Conservation (phyloP, 1,140 invertebrate genomes). For the Tyrophagus putrescentiae region DNA sequence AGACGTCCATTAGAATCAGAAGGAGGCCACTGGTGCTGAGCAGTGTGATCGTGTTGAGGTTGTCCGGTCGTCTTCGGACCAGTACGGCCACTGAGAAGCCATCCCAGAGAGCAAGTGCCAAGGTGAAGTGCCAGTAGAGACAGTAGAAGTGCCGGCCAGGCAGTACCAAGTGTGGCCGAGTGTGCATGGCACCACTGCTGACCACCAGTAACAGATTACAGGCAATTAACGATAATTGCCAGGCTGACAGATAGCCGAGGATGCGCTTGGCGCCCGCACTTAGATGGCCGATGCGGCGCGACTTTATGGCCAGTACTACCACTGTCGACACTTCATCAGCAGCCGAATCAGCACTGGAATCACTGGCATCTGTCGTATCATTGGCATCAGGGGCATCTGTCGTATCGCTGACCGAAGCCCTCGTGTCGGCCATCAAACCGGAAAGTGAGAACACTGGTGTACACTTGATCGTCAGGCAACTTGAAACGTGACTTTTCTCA, state of each 20-base stretch:
- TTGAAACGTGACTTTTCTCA: too few species aligned
- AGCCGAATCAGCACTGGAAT: too few species aligned
- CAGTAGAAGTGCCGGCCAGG: background rate
- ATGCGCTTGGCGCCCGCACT: background rate
- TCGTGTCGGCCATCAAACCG: background rate
- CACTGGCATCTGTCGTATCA: too few species aligned
- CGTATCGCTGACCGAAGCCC: background rate
- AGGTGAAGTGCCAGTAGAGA: too few species aligned
- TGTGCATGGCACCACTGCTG: background rate
- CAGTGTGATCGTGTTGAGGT: background rate
- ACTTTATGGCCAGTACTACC: background rate
- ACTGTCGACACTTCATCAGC: too few species aligned
- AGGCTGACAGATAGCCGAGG: background rate
- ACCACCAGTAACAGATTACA: background rate
- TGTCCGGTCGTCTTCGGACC: background rate
- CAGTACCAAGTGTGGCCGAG: background rate
- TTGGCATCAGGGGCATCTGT: background rate
- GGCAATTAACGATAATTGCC: constrained; percentile 12
- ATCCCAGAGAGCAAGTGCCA: too few species aligned
- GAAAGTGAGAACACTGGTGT: too few species aligned
- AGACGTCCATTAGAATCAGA: background rate
- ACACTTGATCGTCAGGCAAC: too few species aligned
- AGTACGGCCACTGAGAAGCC: too few species aligned
- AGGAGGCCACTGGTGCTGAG: background rate
- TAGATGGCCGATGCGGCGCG: background rate